Base-by-base conservation (phyloP, 2,113 vertebrate genomes). In the Scalopus aquaticus region DNA sequence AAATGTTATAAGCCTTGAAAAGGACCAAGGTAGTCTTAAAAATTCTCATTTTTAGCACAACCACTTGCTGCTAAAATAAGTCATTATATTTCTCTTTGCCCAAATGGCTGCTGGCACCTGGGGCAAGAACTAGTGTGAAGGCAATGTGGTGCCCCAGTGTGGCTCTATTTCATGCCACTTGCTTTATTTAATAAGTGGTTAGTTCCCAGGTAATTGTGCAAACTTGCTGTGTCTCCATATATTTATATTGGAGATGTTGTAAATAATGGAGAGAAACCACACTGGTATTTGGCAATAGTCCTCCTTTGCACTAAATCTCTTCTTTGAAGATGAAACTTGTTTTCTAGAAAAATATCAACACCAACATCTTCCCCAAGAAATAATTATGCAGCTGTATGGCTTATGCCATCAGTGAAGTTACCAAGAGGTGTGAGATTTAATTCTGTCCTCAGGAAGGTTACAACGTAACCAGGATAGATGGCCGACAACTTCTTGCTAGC, bases 311-410 rank as follows among this genome's bases (percentile, higher is more conserved):
- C 42, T 37, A 72, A 78, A 28, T 72, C 26, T 82, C 11, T 69
- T 84, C 64, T 77, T 90, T 90, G 51, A 24, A 88, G 70, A 37
- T 32, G 74, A 88, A 65, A 85, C 20, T 44, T 37, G 5, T 88
- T 81, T 62, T 20, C 26, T n/a, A 51, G 76, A 88, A 86, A 93
- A 90, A 76, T 30, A 24, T 42, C 42, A 76, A 65, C 37, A 17
- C 6, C 9, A n/a, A 1, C 10, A 72, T 35, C n/a, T 74, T 39
- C 35, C 60, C 70, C 11, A 65, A 62, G 6, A 44, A 37, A 64
- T 15, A 46, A 28, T 44, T 26, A 24, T 44, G 12, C 0, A 54
- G 16, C 7, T 46, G 4, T 1, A 39, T n/a, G 13, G 4, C 11
- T 76, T 56, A 35, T 9, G 20, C 6, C 37, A 10, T 72, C 39